A percentile compares a stretch with the other conserved stretches of the same genome.
Evolutionary conservation across 2,113 vertebrate species (phyloP).

Genomic region (Baryphthengus martii): DNA sequence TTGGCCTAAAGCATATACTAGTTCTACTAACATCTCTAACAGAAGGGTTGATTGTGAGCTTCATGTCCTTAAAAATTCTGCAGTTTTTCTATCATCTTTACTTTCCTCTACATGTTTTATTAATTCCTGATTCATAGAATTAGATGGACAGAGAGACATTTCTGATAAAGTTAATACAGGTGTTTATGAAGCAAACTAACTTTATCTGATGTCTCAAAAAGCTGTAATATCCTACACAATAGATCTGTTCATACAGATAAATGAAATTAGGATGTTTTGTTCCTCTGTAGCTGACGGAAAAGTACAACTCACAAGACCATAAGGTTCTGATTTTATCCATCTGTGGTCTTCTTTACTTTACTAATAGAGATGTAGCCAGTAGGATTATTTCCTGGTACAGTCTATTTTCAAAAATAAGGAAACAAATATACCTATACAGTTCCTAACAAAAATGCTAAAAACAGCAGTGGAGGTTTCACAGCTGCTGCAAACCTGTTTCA

Average conservation of each 20-base stretch:
- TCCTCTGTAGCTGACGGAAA: neutral
- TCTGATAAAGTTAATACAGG: neutral
- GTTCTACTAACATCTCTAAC: neutral
- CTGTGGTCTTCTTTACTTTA: neutral
- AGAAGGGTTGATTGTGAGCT: neutral
- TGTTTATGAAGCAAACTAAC: neutral
- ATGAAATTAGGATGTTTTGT: neutral
- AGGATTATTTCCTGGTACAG: neutral
- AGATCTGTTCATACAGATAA: neutral
- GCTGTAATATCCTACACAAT: neutral
- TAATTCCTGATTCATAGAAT: neutral
- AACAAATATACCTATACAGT: neutral
- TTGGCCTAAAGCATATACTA: neutral
- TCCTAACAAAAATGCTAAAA: neutral
- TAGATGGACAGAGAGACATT: neutral
- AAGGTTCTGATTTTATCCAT: neutral
- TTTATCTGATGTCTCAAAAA: neutral
- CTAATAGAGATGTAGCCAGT: neutral
- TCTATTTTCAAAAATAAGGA: neutral
- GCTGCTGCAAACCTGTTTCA: neutral
- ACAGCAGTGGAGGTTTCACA: neutral
- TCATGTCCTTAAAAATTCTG: neutral
- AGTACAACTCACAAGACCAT: neutral
- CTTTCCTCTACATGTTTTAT: neutral
- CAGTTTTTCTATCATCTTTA: neutral